phyloP scores from a whole-genome alignment of 53 echinoderm and acorn worm species.

The Mesocentrotus franciscanus region DNA sequence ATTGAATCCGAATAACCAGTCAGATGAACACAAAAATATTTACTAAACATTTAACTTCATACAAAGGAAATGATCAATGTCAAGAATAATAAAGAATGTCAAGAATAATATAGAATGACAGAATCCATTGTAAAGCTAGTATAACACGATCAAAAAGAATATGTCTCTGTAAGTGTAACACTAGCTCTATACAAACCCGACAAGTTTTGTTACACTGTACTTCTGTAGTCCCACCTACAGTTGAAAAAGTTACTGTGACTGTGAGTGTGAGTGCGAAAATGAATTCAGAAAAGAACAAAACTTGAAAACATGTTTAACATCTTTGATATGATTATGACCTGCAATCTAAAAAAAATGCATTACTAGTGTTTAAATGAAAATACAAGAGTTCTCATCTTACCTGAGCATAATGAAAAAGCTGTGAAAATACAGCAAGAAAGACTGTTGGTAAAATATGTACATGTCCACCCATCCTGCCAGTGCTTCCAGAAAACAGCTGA shows the following conservation, averaged over 20 bases:
- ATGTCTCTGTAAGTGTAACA: too few relatives aligned
- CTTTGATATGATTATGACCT: background rate
- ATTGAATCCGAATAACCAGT: too few relatives aligned
- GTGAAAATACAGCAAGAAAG: constrained; percentile 63
- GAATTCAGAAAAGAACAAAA: background rate
- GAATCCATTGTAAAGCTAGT: too few relatives aligned
- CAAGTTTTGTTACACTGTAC: background rate
- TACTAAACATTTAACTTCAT: too few relatives aligned
- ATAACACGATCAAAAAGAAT: too few relatives aligned
- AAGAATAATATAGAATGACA: too few relatives aligned
- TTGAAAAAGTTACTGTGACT: background rate
- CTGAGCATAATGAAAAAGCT: constrained; percentile 52
- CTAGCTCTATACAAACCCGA: too few relatives aligned
- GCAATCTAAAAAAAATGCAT: background rate
- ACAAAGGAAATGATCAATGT: too few relatives aligned
- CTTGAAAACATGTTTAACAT: background rate
- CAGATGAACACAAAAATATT: too few relatives aligned
- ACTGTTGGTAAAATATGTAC: constrained; percentile 2
- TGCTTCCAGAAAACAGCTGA: constrained; percentile 58
- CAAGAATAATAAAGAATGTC: too few relatives aligned
- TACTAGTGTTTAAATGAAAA: background rate
- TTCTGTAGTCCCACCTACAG: background rate
- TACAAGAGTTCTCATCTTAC: background rate
- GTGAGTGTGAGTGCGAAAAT: background rate
- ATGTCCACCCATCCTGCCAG: constrained; percentile 43